These are phyloP conservation scores for Atta colombica DNA, from an alignment of 1,140 invertebrate species.

Conservation along the genomic window DNA sequence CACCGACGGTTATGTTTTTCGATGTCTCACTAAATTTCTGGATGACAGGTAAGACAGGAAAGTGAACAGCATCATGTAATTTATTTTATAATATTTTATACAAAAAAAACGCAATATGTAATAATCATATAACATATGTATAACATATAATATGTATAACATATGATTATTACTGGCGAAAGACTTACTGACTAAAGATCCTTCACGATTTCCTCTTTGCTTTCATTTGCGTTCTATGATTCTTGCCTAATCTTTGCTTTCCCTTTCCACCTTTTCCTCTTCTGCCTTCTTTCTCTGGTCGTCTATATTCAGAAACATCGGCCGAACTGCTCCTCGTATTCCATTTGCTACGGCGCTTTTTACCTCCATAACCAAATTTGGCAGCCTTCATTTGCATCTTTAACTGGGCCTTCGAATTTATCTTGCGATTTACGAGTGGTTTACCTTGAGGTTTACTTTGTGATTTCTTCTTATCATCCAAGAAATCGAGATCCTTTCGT, in stretches of 20 bases:
- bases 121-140: not conserved
- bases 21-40: not conserved
- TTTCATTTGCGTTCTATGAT: conserved; percentile 88
- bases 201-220: conserved; percentile 77
- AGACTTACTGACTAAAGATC: not conserved
- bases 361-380: conserved; percentile 98
- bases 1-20: not conserved
- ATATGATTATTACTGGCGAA: not conserved
- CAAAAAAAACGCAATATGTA: not conserved
- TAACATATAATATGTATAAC: not conserved
- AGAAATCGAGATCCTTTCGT: conserved; percentile 92
- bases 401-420: conserved; percentile 85
- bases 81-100: conserved; percentile 41
- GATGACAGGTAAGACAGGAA: conserved; percentile 19
- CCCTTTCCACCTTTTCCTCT: conserved; percentile 72
- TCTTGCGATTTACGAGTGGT: conserved; percentile 78
- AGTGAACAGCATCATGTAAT: not conserved
- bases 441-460: conserved; percentile 78
- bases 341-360: conserved; percentile 95
- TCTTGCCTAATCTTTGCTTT: conserved; percentile 88
- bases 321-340: conserved; percentile 94
- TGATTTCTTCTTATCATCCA: conserved; percentile 91
- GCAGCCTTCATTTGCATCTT: conserved; percentile 92
- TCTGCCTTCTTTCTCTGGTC: conserved; percentile 82
- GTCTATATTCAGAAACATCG: conserved; percentile 89